Base-by-base conservation (phyloP, 2,888 invertebrate species). In the Morpho achilles region DNA sequence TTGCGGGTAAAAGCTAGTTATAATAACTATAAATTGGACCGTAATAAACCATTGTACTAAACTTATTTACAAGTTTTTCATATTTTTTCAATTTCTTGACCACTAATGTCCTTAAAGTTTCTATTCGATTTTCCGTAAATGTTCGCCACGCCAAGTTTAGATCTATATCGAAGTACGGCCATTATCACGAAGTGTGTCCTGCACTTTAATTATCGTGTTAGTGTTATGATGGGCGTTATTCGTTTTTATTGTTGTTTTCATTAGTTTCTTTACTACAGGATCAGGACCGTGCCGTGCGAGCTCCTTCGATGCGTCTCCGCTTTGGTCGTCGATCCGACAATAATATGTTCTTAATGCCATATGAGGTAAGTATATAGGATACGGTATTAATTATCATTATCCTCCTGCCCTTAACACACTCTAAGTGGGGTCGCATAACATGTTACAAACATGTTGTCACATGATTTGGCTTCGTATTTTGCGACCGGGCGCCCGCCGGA, bases 251-350 rank as follows among this genome's bases (percentile, higher is more conserved):
- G 50, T n/a, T 58, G 52, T 65, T 64, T 55, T 64, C 53, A 59
- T 45, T 43, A 56, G 43, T 62, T 62, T 62, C 32, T 64, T 50
- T 58, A 10, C 48, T 58, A 63, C 71, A 89, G 89, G 87, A 87
- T 45, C 89, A 89, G 68, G 93, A 95, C 72, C 93, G 95, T 60
- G 92, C 94, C 42, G 94, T 94, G 65, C 92, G 96, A 67, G 94
- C 95, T 23, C 96, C 95, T 0, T 95, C 95, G 0, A 91, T 96
- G 75, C 92, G 96, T 64, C 92, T 96, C 58, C 93, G 96, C 53
- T 96, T 96, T 72, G 96, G 96, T 48, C 92, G 95, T 66, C 92
- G 95, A 68, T 93, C 94, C 45, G 95, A 95, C 80, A 93, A 94
- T 74, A 92, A 92, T 73, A 91, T 94, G 85, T 84, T 82, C 66